phyloP scores from a whole-genome alignment of 2,888 invertebrate genomes.

The Hypercompe scribonia region DNA sequence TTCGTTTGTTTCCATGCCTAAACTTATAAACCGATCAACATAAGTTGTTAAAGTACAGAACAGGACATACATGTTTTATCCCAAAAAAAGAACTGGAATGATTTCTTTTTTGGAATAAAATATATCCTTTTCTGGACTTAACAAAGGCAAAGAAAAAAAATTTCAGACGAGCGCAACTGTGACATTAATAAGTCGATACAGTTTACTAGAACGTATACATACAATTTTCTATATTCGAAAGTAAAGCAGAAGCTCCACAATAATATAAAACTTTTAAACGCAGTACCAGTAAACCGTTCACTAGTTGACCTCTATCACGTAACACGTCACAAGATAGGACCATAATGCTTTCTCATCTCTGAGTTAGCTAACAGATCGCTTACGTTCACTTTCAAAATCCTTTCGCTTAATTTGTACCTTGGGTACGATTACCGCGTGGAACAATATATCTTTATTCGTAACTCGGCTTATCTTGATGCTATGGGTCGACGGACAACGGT shows the following conservation, averaged over 20 bases:
- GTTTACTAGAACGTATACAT: background rate
- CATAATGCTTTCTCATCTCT: constrained; percentile 63
- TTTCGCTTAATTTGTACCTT: constrained; percentile 58
- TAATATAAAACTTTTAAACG: constrained; percentile 32
- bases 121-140: too few relatives aligned
- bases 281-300: constrained; percentile 28
- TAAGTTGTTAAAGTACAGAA: too few relatives aligned
- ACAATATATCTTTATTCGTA: constrained; percentile 24
- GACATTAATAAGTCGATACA: background rate
- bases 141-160: too few relatives aligned
- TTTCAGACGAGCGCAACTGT: background rate
- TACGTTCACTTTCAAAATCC: constrained; percentile 74
- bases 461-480: constrained; percentile 11
- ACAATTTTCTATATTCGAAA: constrained; percentile 20
- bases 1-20: too few relatives aligned
- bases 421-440: constrained; percentile 20
- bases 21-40: background rate
- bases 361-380: constrained; percentile 58
- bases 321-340: constrained; percentile 52
- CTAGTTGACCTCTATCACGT: constrained; percentile 54
- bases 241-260: constrained; percentile 22
- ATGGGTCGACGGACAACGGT: constrained; percentile 10
- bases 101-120: too few relatives aligned
- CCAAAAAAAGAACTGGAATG: background rate
- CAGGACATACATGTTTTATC: background rate